Evolutionary conservation across 2,888 invertebrate species (phyloP), one percentile per base, ranked within the genome.

Genomic region (Theretra japonica): DNA sequence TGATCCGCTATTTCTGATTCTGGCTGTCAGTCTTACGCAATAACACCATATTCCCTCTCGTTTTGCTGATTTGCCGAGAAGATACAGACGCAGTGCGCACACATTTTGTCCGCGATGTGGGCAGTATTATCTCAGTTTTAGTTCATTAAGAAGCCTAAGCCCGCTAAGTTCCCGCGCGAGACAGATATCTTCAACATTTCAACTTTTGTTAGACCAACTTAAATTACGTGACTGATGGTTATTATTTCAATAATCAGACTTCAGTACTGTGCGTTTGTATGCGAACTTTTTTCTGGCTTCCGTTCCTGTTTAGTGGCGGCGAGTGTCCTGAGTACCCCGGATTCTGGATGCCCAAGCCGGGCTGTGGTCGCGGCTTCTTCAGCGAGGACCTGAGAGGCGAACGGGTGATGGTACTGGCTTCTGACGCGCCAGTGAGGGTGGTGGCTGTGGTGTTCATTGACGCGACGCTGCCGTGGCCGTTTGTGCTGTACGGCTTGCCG

Each of bases 261-360:
- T 98, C 98, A 59, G 98, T 98, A 86, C 98, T 98, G 87, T 98
- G 98, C 56, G 98, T 98, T 87, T 98, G 98, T 88, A 98, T 98
- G 75, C 98, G 95, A 74, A 98, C 98, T 93, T 98, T 98, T 88
- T 98, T 98, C 84, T 97, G 97, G 83, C 98, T 98, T 0, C 97
- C 98, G 81, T 98, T 98, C 72, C 98, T 95, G 69, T 97, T 96
- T 74, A 98, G 95, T 0, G 97, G 96, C 0, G 98, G 98, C 21
- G 98, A 98, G 78, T 97, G 97, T 2, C 97, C 97, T 0, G 97
- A 97, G 81, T 97, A 97, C 0, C 96, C 96, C 0, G 98, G 98
- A 94, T 98, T 98, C 81, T 97, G 98, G 74, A 98, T 98, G 15
- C 98, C 98, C 73, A 97, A 90, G 0, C 87, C 90, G 0, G 92